phyloP scores from a whole-genome alignment of 35 echinoderm and acorn worm genomes.

The Patiria miniata region DNA sequence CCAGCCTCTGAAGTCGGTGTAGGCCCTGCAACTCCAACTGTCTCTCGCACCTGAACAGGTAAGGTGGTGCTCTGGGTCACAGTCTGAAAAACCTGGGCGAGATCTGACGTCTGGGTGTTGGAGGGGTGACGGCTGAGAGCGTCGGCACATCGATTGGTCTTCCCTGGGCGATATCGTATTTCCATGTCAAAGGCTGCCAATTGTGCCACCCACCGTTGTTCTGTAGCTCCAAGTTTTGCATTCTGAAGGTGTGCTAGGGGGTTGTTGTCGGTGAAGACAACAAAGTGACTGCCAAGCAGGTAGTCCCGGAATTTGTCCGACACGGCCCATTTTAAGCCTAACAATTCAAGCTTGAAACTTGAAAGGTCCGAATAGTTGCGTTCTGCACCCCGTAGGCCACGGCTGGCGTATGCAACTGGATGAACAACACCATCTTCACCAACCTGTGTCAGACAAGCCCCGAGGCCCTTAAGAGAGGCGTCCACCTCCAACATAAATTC shows the following conservation, averaged over 20 bases:
- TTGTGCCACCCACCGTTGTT: slow-evolving; percentile 60
- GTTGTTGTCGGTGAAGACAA: slow-evolving; percentile 47
- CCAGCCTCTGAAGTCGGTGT: no score
- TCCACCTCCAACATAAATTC: slow-evolving; percentile 46
- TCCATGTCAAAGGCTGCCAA: slow-evolving; percentile 62
- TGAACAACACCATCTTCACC: slow-evolving; percentile 31
- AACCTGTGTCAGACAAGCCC: slow-evolving; percentile 2
- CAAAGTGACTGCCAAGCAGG: no score
- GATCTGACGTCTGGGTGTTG: no score
- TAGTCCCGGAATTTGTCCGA: no score
- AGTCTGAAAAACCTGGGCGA: no score
- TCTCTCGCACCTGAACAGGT: neutral
- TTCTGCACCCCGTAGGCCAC: slow-evolving; percentile 37
- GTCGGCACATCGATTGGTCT: slow-evolving; percentile 53
- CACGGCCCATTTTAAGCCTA: neutral
- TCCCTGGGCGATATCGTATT: slow-evolving; percentile 57
- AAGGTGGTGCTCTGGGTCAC: neutral
- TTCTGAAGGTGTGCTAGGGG: slow-evolving; percentile 59
- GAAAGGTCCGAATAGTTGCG: slow-evolving; percentile 25
- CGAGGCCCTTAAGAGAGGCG: slow-evolving; percentile 38
- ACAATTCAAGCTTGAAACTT: slow-evolving; percentile 50
- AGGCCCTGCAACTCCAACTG: neutral
- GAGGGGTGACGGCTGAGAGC: slow-evolving; percentile 36
- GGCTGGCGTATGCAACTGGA: slow-evolving; percentile 37
- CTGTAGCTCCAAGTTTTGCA: slow-evolving; percentile 67